A percentile compares a stretch with the other conserved stretches of the same genome.
These are phyloP conservation scores for Cariama cristata DNA, from an alignment of 2,113 vertebrate genomes.

Conservation along the genomic window DNA sequence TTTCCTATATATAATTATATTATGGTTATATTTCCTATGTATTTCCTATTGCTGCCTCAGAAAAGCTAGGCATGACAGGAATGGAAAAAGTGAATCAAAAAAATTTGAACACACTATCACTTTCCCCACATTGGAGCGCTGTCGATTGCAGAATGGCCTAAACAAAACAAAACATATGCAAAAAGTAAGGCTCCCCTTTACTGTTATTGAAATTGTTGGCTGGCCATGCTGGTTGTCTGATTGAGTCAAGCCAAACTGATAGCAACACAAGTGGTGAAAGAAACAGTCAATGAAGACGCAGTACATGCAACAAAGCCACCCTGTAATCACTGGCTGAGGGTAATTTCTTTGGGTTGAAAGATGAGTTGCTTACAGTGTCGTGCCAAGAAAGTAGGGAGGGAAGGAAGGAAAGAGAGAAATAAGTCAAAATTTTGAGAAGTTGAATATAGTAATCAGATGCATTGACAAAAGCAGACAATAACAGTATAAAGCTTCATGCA, in stretches of 20 bases:
- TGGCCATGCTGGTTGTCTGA: neutral
- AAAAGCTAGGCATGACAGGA: neutral
- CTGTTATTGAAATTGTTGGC: neutral
- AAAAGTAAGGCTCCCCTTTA: neutral
- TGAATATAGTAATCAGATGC: neutral
- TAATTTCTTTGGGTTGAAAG: slow-evolving; percentile 22
- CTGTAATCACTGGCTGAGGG: neutral
- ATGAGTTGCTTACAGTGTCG: neutral
- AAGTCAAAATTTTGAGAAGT: neutral
- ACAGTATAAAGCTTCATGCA: neutral
- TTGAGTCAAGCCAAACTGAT: neutral
- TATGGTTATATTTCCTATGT: neutral
- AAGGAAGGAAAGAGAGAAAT: neutral
- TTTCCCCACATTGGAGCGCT: neutral
- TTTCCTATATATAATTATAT: neutral
- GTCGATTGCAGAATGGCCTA: neutral
- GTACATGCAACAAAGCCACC: neutral
- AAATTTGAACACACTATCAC: neutral
- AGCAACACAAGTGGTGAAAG: neutral
- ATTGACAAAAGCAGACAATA: neutral
- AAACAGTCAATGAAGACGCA: neutral
- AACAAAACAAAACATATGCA: neutral
- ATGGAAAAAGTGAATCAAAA: neutral
- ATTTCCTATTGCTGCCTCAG: neutral
- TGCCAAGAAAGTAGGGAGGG: neutral